phyloP scores from a whole-genome alignment of 1,140 invertebrate species.

The Drosophila persimilis region DNA sequence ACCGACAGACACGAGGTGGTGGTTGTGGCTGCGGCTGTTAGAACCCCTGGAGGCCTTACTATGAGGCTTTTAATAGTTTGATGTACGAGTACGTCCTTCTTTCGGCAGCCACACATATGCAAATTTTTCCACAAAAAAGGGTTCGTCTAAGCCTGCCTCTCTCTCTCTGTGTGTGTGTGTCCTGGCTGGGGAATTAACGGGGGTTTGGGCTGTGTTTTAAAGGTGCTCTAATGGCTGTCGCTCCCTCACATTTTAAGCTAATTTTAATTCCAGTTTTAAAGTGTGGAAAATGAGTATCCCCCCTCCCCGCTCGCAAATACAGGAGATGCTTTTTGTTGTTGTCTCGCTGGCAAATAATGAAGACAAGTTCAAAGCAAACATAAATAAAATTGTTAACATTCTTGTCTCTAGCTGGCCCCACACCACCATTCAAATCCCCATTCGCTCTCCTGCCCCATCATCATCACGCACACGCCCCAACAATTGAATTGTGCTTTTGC shows the following conservation, averaged over 20 bases:
- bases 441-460: not conserved
- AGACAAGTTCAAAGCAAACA: constrained; percentile 79
- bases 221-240: constrained; percentile 57
- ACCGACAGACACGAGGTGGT: constrained; percentile 8
- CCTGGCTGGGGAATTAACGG: constrained; percentile 63
- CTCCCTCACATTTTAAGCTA: constrained; percentile 46
- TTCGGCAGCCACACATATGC: constrained; percentile 68
- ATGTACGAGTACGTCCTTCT: constrained; percentile 60
- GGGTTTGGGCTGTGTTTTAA: constrained; percentile 35
- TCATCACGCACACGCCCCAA: constrained; percentile 58
- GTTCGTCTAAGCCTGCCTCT: constrained; percentile 18
- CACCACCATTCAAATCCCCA: no score
- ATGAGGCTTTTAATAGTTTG: constrained; percentile 78
- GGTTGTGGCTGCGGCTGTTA: constrained; percentile 47
- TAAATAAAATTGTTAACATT: constrained; percentile 82
- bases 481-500: constrained; percentile 66
- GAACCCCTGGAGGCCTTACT: constrained; percentile 65
- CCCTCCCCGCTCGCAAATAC: no score
- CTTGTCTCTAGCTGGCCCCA: constrained; percentile 37
- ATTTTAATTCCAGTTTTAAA: constrained; percentile 40
- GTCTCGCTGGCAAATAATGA: constrained; percentile 66
- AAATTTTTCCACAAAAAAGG: constrained; percentile 61
- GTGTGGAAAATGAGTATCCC: constrained; percentile 4
- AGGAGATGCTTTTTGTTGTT: constrained; percentile 27
- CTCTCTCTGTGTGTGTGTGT: constrained; percentile 13